Base-by-base conservation (phyloP, 2,113 vertebrate species). In the Nematolebias whitei region DNA sequence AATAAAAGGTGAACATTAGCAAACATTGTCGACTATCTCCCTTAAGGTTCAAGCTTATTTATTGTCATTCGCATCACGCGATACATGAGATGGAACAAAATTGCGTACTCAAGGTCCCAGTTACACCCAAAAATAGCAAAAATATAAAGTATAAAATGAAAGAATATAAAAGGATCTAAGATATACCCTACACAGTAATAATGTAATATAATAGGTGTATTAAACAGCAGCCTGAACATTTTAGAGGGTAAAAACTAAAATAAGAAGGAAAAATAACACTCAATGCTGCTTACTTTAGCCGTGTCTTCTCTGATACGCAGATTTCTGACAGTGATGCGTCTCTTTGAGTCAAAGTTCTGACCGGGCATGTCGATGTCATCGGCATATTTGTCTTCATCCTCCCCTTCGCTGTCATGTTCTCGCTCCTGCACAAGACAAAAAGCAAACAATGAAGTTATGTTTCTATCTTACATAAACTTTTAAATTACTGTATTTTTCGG, bases 311-410 rank as follows among this genome's bases (percentile, higher is more conserved):
- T 92, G 81, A 99, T 99, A 65, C 98, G 94, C 45, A 98, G 79
- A 80, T 99, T 99, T 54, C 96, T 93, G 68, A 99, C 97, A 12
- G 98, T 99, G 85, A 99, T 99, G 35, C 97, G 92, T 84, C 98
- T 94, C 79, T 99, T 99, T 0, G 98, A 99, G 88, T 99, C 98
- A 80, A 99, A 99, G 91, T 99, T 99, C 90, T 99, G 97, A 51
- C 97, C 98, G 0, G 98, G 98, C 98, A 99, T 99, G 79, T 99
- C 98, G 16, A 99, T 95, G 70, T 99, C 98, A 88, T 99, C 98
- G 20, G 97, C 96, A 0, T 99, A 99, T 84, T 99, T 99, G 76
- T 99, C 98, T 88, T 99, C 98, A 89, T 99, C 98, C 51, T 99
- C 97, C 68, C 96, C 98, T 74, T 99, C 98, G 53, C 98, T 99